A percentile compares a stretch with the other conserved stretches of the same genome.
These are phyloP conservation scores for Proteles cristata DNA, from an alignment of 2,113 vertebrate genomes.

Conservation along the genomic window DNA sequence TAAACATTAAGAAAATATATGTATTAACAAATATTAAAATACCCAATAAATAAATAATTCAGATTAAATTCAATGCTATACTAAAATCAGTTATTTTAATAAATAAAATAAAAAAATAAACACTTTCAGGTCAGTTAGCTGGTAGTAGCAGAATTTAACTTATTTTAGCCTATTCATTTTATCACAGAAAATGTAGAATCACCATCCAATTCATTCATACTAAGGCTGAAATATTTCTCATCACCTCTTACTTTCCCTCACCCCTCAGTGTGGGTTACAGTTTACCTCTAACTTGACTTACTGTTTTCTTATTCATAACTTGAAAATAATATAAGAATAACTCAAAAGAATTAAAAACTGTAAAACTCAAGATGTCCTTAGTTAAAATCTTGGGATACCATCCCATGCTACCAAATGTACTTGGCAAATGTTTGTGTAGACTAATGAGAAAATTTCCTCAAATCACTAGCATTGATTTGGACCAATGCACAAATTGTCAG, in stretches of 20 bases:
- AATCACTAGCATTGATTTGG: background rate
- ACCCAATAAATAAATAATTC: background rate
- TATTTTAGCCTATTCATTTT: conserved; percentile 3
- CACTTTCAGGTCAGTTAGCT: background rate
- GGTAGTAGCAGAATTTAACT: background rate
- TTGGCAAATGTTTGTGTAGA: background rate
- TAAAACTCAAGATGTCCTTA: background rate
- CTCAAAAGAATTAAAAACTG: background rate
- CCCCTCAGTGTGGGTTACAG: background rate
- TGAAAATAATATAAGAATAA: background rate
- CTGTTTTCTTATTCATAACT: background rate
- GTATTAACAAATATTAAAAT: background rate
- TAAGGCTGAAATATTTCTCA: background rate
- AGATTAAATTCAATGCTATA: background rate
- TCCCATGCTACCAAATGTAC: background rate
- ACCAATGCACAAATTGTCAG: background rate
- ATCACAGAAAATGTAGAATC: background rate
- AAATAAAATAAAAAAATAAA: background rate
- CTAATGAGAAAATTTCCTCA: background rate
- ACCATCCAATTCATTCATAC: background rate
- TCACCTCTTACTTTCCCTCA: background rate
- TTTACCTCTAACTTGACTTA: background rate
- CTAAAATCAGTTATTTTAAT: background rate
- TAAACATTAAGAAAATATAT: no score
- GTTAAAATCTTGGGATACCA: background rate